phyloP scores from a whole-genome alignment of 2,888 invertebrate species.

The Drosophila borealis region DNA sequence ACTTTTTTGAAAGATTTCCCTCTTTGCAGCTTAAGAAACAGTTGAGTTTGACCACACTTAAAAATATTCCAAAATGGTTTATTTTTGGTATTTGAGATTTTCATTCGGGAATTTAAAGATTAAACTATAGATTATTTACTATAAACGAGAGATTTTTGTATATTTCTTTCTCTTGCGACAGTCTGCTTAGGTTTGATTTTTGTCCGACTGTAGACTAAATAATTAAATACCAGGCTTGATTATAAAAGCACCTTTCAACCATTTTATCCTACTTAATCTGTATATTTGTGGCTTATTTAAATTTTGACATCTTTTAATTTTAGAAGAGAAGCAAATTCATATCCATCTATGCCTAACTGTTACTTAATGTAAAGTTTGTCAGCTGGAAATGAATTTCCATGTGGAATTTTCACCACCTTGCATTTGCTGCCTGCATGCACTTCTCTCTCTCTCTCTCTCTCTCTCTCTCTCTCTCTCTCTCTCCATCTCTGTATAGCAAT shows the following conservation, averaged over 20 bases:
- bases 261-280: not conserved
- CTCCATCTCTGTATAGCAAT: not conserved
- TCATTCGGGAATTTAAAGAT: too few relatives aligned
- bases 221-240: too few relatives aligned
- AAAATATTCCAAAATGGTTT: too few relatives aligned
- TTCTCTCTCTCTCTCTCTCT: not conserved
- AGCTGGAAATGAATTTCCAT: slow-evolving; percentile 9
- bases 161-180: too few relatives aligned
- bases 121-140: too few relatives aligned
- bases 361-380: not conserved
- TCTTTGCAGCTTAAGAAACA: too few relatives aligned
- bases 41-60: too few relatives aligned
- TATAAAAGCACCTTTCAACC: not conserved
- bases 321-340: not conserved
- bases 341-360: not conserved
- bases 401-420: slow-evolving; percentile 13
- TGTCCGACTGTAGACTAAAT: too few relatives aligned
- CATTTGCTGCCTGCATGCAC: not conserved
- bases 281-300: not conserved
- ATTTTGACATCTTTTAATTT: not conserved
- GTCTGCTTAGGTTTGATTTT: too few relatives aligned
- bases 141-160: too few relatives aligned
- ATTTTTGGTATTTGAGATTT: too few relatives aligned
- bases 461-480: not conserved
- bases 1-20: too few relatives aligned